Conservation (phyloP, 2,888 invertebrate genomes). For the Blera fallax region DNA sequence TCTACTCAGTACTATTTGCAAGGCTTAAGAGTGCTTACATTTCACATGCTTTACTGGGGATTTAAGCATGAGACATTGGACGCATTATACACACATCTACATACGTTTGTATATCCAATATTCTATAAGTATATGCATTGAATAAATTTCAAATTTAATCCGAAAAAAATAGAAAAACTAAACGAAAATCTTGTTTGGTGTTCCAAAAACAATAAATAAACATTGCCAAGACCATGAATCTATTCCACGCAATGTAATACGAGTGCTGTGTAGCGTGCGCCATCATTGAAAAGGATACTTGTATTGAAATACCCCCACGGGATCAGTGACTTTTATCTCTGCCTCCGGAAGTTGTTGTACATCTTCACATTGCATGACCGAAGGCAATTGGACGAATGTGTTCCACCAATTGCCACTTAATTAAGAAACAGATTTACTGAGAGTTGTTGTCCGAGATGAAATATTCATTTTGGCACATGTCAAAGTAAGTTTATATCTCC, state of each 20-base stretch:
- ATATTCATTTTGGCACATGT: conserved; percentile 54
- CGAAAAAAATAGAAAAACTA: too few species aligned
- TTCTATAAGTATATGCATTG: too few species aligned
- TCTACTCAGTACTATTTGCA: too few species aligned
- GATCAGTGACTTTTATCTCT: conserved; percentile 37
- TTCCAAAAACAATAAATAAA: neutral
- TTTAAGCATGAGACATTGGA: too few species aligned
- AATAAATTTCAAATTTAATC: too few species aligned
- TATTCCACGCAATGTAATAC: conserved; percentile 19
- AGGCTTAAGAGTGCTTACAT: too few species aligned
- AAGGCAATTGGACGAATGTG: conserved; percentile 34
- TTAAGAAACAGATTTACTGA: conserved; percentile 48
- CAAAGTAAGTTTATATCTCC: neutral
- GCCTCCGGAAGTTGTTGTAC: conserved; percentile 12
- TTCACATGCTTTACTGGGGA: too few species aligned
- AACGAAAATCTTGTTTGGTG: too few species aligned
- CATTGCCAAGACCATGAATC: conserved; percentile 10
- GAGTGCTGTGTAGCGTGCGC: conserved; percentile 19
- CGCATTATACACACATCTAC: too few species aligned
- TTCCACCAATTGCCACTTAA: conserved; percentile 56
- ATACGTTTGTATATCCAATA: too few species aligned
- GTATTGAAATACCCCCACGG: conserved; percentile 22
- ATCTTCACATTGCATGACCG: conserved; percentile 51
- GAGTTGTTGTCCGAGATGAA: conserved; percentile 27
- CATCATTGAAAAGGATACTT: conserved; percentile 10